Conservation (phyloP, 2,888 invertebrate species). For the Cerceris rybyensis region DNA sequence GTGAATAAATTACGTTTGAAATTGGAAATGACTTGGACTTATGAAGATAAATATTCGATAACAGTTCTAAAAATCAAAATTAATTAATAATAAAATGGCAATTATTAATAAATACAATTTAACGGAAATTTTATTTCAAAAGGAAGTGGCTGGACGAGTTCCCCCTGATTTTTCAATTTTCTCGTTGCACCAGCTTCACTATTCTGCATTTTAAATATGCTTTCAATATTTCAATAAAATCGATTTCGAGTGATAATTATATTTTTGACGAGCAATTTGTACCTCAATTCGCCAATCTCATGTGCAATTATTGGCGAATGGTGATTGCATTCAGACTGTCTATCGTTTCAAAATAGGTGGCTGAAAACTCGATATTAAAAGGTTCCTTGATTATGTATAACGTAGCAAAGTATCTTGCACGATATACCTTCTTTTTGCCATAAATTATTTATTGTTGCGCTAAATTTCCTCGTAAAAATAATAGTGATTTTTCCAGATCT, state of each 20-base stretch:
- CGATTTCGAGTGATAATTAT: constrained; percentile 23
- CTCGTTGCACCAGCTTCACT: background rate
- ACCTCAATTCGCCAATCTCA: constrained; percentile 39
- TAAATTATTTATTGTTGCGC: constrained; percentile 34
- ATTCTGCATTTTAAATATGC: background rate
- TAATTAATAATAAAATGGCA: too few species aligned
- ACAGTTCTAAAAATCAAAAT: too few species aligned
- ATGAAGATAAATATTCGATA: too few species aligned
- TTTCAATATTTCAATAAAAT: constrained; percentile 5
- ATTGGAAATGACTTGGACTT: too few species aligned
- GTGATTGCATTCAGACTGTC: constrained; percentile 46
- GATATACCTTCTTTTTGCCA: constrained; percentile 7
- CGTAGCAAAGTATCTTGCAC: constrained; percentile 34
- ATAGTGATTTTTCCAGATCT: background rate
- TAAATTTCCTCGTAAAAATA: constrained; percentile 11
- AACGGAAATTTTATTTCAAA: background rate
- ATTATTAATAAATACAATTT: background rate
- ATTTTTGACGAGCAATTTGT: constrained; percentile 45
- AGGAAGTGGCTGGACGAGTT: background rate
- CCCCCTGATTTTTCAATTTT: background rate
- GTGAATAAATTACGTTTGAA: too few species aligned
- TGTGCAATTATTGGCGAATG: constrained; percentile 51
- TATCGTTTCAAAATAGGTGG: constrained; percentile 34
- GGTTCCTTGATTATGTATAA: constrained; percentile 21
- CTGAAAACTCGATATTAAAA: constrained; percentile 32